Percentiles rank a stretch among this genome's conserved stretches.
phyloP scores from a whole-genome alignment of 2,113 vertebrate species.

The Corythornis cristatus region DNA sequence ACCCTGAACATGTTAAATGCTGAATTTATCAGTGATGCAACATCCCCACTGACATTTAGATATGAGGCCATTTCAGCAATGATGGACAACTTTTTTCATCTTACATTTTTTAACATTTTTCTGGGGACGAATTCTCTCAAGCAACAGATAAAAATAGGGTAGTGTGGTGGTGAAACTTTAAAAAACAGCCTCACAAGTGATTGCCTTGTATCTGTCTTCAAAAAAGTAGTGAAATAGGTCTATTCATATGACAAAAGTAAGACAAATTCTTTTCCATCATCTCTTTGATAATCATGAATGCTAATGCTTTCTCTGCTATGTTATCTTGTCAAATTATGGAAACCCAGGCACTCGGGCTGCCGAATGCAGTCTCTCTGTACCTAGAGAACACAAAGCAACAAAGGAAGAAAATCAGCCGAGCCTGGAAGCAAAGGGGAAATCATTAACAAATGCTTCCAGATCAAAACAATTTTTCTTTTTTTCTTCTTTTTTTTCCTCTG shows the following conservation, averaged over 20 bases:
- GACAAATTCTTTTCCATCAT: constrained; percentile 47
- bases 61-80: constrained; percentile 40
- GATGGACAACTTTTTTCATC: constrained; percentile 11
- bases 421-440: not conserved
- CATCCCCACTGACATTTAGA: constrained; percentile 12
- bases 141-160: not conserved
- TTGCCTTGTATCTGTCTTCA: constrained; percentile 40
- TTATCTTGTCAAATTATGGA: constrained; percentile 38
- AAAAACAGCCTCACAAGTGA: not conserved
- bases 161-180: not conserved
- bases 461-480: constrained; percentile 10
- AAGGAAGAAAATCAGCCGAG: not conserved
- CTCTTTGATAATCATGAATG: constrained; percentile 64
- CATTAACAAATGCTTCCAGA: constrained; percentile 23
- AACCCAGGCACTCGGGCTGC: constrained; percentile 2
- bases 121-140: constrained; percentile 32
- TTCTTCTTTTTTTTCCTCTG: not conserved
- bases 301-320: constrained; percentile 47
- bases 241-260: constrained; percentile 35
- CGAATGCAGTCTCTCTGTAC: not conserved
- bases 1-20: constrained; percentile 48
- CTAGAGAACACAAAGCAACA: constrained; percentile 14
- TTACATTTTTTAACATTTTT: constrained; percentile 56
- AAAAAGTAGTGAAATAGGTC: constrained; percentile 54
- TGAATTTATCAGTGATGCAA: constrained; percentile 45